Evolutionary conservation across 1,140 invertebrate species (phyloP).

Genomic region (Ditylenchus dipsaci): DNA sequence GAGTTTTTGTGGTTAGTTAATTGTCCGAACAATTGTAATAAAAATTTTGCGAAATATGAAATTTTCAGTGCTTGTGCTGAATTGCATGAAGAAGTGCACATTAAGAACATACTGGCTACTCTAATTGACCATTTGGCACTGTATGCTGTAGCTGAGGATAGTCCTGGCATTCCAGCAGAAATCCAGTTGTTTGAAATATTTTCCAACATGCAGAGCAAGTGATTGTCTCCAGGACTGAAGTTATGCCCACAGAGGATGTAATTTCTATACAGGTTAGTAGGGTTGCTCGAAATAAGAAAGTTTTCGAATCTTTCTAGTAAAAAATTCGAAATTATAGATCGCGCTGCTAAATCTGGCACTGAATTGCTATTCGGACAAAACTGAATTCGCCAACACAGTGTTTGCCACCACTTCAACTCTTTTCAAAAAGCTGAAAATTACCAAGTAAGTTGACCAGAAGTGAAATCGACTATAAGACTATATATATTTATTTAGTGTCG

Average conservation of each 20-base stretch:
- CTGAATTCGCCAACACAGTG: slow-evolving; percentile 92
- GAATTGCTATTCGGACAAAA: slow-evolving; percentile 87
- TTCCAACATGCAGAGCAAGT: slow-evolving; percentile 83
- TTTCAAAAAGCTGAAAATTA: slow-evolving; percentile 73
- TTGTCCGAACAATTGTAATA: too few relatives aligned
- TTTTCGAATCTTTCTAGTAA: too few relatives aligned
- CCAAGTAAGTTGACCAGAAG: slow-evolving; percentile 65
- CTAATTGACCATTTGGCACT: slow-evolving; percentile 75
- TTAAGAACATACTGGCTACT: slow-evolving; percentile 95
- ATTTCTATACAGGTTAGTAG: slow-evolving; percentile 84
- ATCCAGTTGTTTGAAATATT: slow-evolving; percentile 96
- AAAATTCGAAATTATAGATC: slow-evolving; percentile 29
- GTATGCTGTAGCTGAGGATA: slow-evolving; percentile 64
- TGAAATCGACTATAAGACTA: background rate
- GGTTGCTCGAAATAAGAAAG: too few relatives aligned
- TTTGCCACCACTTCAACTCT: slow-evolving; percentile 79
- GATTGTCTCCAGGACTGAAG: slow-evolving; percentile 76
- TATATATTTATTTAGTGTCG: slow-evolving; percentile 63
- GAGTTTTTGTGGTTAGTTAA: slow-evolving; percentile 65
- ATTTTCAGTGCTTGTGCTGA: slow-evolving; percentile 87
- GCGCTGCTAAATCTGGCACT: slow-evolving; percentile 85
- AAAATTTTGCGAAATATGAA: too few relatives aligned
- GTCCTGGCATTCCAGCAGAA: slow-evolving; percentile 74
- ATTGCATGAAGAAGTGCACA: slow-evolving; percentile 76
- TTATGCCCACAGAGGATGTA: slow-evolving; percentile 87